Evolutionary conservation across 2,797 vertebrate species (phyloP), one percentile per base, ranked within the genome.

Genomic region (Acrossocheilus wenchowensis): DNA sequence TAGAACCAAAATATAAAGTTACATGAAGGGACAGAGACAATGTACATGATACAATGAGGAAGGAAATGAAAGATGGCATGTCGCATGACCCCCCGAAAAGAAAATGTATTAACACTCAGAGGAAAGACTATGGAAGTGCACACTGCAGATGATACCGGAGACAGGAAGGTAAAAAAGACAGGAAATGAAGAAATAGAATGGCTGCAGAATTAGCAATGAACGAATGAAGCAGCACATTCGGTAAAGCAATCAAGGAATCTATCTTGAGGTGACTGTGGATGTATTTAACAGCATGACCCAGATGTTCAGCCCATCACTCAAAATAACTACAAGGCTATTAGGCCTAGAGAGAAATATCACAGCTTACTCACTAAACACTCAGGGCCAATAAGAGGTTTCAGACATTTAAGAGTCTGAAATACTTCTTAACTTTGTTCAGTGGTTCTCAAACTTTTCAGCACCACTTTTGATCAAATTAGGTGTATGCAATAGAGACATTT

Each of bases 291-390:
- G 75, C 52, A 74, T 39, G 81, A 71, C 73, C 43, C 26, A 82
- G 80, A 82, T 93, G 90, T 95, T 93, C 81, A 93, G 94, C 93
- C 92, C 23, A 36, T 71, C 21, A 30, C 23, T 81, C 11, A 11
- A 39, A 17, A 19, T 68, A 34, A 77, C 30, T 78, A 88, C 36
- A 69, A 64, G 43, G 81, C 54, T 4, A 85, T 74, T 36, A 52
- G 19, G 48, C 62, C 71, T 39, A 72, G 17, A 85, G 15, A 85
- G 23, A 85, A 36, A 68, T 43, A 85, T 26, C n/a, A 79, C 3
- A 41, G 34, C 48, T 57, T 54, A 8, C 39, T 57, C 36, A 30
- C 19, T 39, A 39, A 82, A 54, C 21, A 39, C 15, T 26, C 23
- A 2, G 21, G 48, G 66, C 41, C 11, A 39, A 34, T 30, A 68